Base-by-base conservation (phyloP, 2,888 invertebrate species). In the Andrena dorsata region DNA sequence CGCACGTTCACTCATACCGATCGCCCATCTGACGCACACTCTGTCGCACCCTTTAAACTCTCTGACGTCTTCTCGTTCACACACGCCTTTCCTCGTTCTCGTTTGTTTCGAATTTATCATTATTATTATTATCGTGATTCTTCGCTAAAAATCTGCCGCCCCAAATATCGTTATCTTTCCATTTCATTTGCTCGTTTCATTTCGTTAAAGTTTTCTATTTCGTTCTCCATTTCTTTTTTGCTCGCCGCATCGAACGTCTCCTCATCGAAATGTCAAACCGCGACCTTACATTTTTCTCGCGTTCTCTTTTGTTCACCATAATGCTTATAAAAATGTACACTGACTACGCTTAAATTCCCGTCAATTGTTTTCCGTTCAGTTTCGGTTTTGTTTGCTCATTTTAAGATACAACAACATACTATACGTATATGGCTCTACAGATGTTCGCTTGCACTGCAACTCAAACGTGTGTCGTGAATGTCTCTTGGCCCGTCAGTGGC, bases 381-480 rank as follows among this genome's bases (percentile, higher is more conserved):
- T 82, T 73, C 35, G 23, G 47, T 7, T 30, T 68, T 26, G 23
- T 49, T 35, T 20, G 66, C 84, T 79, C 56, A 56, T 75, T 86
- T 92, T 89, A 92, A 91, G 92, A 92, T 93, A 92, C 92, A 92
- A 92, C 91, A 93, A 93, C 93, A 92, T 93, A 93, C 92, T 93
- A 93, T 94, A 93, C 91, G 93, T 93, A 93, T 93, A 93, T 94
- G 93, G 93, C 93, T 93, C 93, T 93, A 93, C 93, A 93, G 93
- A 94, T 93, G 93, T 93, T 91, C 93, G 94, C 93, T 93, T 93
- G 93, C 94, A 93, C 93, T 94, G 93, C 91, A 93, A 93, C 93
- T 94, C 92, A 93, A 93, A 92, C 89, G 89, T 92, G 92, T 93
- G 92, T 93, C 93, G 90, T 92, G 91, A 86, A 82, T 91, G 81